These are phyloP conservation scores for Petaurus breviceps DNA, from an alignment of 2,113 vertebrate species.

Conservation along the genomic window DNA sequence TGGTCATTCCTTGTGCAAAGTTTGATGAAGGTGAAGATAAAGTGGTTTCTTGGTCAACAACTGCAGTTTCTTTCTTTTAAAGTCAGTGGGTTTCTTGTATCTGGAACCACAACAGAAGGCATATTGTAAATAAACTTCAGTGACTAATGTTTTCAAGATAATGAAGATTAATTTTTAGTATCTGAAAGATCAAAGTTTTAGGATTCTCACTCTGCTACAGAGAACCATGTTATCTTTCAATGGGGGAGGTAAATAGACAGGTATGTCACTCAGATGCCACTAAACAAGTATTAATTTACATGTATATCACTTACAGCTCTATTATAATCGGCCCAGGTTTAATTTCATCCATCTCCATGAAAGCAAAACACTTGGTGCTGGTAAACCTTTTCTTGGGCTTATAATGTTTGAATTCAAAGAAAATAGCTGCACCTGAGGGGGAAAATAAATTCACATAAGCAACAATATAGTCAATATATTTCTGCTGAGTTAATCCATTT, in stretches of 20 bases:
- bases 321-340: conserved; percentile 95
- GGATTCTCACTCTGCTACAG: background rate
- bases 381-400: conserved; percentile 99
- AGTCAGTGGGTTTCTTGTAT: conserved; percentile 99
- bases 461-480: background rate
- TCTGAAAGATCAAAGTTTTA: background rate
- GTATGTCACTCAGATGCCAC: background rate
- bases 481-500: fast-evolving
- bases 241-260: background rate
- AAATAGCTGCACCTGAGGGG: conserved; percentile 94
- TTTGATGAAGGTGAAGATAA: conserved; percentile 98
- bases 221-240: background rate
- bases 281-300: fast-evolving
- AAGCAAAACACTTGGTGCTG: conserved; percentile 99
- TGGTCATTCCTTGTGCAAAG: conserved; percentile 94
- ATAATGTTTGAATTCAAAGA: conserved; percentile 99
- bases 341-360: conserved; percentile 99
- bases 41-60: conserved; percentile 99
- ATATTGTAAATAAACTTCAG: conserved; percentile 1
- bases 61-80: conserved; percentile 98
- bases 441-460: conserved; percentile 30
- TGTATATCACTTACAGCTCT: conserved; percentile 92
- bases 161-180: background rate
- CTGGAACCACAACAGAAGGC: conserved; percentile 83
- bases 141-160: background rate